Percentiles rank a stretch among this genome's conserved stretches.
Conservation (phyloP, 2,113 vertebrate species). For the Macquaria australasica region DNA sequence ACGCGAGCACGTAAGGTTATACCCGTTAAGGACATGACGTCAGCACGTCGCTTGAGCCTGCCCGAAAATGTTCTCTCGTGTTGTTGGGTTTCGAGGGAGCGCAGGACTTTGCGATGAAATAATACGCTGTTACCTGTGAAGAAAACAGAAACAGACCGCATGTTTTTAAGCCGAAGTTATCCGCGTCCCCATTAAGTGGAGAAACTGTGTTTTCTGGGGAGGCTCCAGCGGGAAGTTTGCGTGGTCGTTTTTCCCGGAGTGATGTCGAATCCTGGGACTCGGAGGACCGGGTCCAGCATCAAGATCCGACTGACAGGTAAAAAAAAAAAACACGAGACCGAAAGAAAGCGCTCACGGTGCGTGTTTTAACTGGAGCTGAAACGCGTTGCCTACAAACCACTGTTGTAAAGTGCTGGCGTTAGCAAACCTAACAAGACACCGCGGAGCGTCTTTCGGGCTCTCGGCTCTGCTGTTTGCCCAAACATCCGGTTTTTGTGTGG, state of each 20-base stretch:
- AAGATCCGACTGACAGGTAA: slow-evolving; percentile 98
- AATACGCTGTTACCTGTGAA: slow-evolving; percentile 75
- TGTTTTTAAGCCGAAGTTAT: slow-evolving; percentile 54
- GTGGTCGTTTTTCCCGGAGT: slow-evolving; percentile 85
- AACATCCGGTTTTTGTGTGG: slow-evolving; percentile 82
- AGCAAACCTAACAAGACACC: not conserved
- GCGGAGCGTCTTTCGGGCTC: slow-evolving; percentile 4
- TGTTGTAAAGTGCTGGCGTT: not conserved
- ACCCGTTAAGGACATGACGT: slow-evolving; percentile 82
- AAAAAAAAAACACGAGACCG: slow-evolving; percentile 54
- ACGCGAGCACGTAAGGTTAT: slow-evolving; percentile 78
- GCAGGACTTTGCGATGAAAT: slow-evolving; percentile 84
- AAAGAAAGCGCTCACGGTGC: slow-evolving; percentile 51
- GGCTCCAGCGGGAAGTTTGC: slow-evolving; percentile 81
- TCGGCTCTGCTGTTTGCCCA: slow-evolving; percentile 57
- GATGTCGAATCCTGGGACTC: slow-evolving; percentile 97
- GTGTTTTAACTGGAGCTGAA: slow-evolving; percentile 25
- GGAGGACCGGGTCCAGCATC: slow-evolving; percentile 97
- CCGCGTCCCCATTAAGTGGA: slow-evolving; percentile 59
- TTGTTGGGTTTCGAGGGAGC: slow-evolving; percentile 81
- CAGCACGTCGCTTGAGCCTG: slow-evolving; percentile 85
- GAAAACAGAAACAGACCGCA: slow-evolving; percentile 57
- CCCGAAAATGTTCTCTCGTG: slow-evolving; percentile 88
- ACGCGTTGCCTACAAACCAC: rapidly evolving
- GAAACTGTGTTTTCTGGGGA: slow-evolving; percentile 73